Percentiles rank a stretch among this genome's conserved stretches.
Conservation (phyloP, 2,113 vertebrate species). For the Grus americana region DNA sequence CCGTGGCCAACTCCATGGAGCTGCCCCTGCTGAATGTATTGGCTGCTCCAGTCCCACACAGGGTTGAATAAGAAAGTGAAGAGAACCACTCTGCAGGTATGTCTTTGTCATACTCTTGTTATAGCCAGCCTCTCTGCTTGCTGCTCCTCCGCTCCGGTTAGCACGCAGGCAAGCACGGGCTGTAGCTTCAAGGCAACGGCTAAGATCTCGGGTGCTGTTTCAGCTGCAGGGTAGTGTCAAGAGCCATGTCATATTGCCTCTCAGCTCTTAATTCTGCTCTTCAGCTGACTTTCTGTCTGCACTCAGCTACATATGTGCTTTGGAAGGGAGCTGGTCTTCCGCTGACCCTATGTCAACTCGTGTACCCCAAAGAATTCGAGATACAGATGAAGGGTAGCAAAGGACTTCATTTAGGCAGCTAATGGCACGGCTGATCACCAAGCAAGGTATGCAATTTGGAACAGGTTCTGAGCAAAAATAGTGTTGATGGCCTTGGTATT, state of each 20-base stretch:
- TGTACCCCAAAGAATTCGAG: neutral
- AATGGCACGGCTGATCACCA: neutral
- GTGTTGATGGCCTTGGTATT: neutral
- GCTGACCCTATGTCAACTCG: neutral
- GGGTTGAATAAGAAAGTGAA: neutral
- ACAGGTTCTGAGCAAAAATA: neutral
- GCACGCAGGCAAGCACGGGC: rapidly evolving
- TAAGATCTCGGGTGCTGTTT: neutral
- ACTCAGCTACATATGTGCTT: neutral
- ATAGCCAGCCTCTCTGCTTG: neutral
- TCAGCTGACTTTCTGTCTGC: neutral
- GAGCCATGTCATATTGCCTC: neutral
- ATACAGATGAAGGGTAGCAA: neutral
- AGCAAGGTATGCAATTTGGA: neutral
- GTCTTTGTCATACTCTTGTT: neutral
- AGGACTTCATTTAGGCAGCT: neutral
- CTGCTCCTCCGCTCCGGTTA: neutral
- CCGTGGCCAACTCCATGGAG: neutral
- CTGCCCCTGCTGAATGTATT: neutral
- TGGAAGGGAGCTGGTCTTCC: neutral
- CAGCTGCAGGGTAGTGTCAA: neutral
- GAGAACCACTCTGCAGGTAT: neutral
- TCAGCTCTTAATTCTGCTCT: neutral
- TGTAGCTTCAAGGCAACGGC: neutral
- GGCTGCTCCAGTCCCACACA: neutral